A percentile compares a stretch with the other conserved stretches of the same genome.
Conservation (phyloP, 30 jellyfish, hydroid and myxozoan species). For the Aurelia coerulea region DNA sequence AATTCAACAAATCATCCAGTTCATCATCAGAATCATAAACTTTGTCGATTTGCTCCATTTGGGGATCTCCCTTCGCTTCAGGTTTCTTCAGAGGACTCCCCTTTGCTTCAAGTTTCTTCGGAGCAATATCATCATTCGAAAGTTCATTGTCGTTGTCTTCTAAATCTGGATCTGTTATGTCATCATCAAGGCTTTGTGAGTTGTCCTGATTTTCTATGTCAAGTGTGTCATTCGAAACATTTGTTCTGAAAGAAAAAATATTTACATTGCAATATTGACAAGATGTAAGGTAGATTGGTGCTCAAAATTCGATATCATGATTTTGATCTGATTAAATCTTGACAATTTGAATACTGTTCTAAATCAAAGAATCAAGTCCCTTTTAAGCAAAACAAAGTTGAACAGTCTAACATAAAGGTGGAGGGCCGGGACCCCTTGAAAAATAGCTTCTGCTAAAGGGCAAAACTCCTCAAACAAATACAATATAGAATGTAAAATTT, state of each 20-base stretch:
- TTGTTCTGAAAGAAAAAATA: not conserved
- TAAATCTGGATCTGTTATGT: not conserved
- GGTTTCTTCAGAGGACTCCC: not conserved
- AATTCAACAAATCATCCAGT: constrained; percentile 48
- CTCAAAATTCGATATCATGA: too few relatives aligned
- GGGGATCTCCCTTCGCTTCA: constrained; percentile 1
- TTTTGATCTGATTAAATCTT: too few relatives aligned
- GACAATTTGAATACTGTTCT: too few relatives aligned
- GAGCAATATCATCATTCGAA: constrained; percentile 3
- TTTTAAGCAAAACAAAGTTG: too few relatives aligned
- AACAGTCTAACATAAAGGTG: too few relatives aligned
- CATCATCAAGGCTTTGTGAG: not conserved
- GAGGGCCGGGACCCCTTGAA: too few relatives aligned
- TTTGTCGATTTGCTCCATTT: not conserved
- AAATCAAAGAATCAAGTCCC: too few relatives aligned
- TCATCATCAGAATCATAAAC: constrained; percentile 62
- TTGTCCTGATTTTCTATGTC: not conserved
- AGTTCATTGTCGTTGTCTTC: not conserved
- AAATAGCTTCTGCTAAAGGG: too few relatives aligned
- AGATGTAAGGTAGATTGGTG: not conserved
- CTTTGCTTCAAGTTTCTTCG: not conserved
- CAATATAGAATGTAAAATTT: too few relatives aligned
- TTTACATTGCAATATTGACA: not conserved
- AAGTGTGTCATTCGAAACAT: not conserved
- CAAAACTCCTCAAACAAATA: too few relatives aligned